These are phyloP conservation scores for Pedicia rivosa DNA, from an alignment of 2,888 invertebrate species.

Conservation along the genomic window DNA sequence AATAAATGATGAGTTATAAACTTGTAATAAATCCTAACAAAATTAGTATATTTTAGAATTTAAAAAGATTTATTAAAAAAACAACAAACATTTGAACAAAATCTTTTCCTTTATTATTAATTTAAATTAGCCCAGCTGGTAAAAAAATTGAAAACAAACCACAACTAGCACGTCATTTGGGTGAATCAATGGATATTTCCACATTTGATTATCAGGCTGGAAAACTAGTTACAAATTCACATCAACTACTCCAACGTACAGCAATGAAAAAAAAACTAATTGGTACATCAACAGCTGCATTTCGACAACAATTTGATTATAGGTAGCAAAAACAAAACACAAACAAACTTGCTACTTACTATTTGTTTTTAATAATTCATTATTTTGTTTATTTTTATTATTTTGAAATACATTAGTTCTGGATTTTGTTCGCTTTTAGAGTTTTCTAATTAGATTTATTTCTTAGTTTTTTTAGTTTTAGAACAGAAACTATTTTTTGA, in stretches of 20 bases:
- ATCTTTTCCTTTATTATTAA: conserved; percentile 1
- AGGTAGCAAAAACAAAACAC: conserved; percentile 31
- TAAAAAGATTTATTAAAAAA: conserved; percentile 6
- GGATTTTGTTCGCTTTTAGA: no score
- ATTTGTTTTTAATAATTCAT: conserved; percentile 5
- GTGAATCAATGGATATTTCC: conserved; percentile 60
- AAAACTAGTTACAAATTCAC: conserved; percentile 47
- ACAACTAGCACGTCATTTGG: conserved; percentile 60
- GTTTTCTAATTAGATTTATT: no score
- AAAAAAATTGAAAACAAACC: conserved; percentile 70
- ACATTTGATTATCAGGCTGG: conserved; percentile 72
- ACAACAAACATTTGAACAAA: no score
- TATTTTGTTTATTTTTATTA: conserved; percentile 6
- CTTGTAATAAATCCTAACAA: no score
- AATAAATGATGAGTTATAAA: no score
- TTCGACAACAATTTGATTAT: conserved; percentile 42
- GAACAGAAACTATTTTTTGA: no score
- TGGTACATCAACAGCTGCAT: conserved; percentile 23
- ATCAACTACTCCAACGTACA: conserved; percentile 15
- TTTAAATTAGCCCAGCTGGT: conserved; percentile 53
- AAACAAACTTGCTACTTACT: conserved; percentile 7
- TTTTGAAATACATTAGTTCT: no score
- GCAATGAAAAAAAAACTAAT: conserved; percentile 6
- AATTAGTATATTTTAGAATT: no score
- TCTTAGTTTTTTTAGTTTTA: no score